Conservation (phyloP, 2,797 vertebrate species). For the Acomys russatus region DNA sequence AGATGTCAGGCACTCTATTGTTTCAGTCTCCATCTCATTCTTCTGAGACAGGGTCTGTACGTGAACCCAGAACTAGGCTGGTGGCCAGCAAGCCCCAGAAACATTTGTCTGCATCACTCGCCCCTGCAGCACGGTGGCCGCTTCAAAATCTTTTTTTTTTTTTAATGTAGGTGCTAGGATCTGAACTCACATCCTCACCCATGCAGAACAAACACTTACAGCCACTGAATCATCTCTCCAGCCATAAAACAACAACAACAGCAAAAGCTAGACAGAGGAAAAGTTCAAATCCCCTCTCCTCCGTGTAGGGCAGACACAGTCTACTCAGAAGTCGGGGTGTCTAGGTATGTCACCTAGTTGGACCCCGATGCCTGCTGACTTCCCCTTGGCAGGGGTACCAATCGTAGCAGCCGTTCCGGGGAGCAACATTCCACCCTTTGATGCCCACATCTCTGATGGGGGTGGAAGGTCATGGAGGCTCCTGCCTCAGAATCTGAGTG, state of each 20-base stretch:
- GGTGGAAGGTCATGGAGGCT: neutral
- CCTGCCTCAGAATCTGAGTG: neutral
- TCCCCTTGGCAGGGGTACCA: neutral
- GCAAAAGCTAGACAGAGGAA: neutral
- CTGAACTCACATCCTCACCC: neutral
- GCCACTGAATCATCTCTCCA: neutral
- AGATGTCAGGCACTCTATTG: neutral
- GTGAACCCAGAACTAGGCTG: neutral
- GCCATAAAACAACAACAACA: neutral
- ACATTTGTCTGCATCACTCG: too few species aligned
- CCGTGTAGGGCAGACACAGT: neutral
- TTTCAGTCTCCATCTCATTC: neutral
- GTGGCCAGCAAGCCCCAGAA: neutral
- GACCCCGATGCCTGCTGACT: neutral
- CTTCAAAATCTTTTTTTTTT: neutral
- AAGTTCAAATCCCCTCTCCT: neutral
- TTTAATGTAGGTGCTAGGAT: neutral
- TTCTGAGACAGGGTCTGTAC: neutral
- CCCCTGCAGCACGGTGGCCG: neutral
- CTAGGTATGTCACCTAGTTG: accelerated
- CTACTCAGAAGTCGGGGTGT: neutral
- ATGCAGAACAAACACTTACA: too few species aligned
- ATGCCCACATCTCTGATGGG: neutral
- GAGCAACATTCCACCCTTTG: neutral
- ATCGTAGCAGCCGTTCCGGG: neutral